Conservation (phyloP, 2,888 invertebrate genomes). For the Diaperis boleti region DNA sequence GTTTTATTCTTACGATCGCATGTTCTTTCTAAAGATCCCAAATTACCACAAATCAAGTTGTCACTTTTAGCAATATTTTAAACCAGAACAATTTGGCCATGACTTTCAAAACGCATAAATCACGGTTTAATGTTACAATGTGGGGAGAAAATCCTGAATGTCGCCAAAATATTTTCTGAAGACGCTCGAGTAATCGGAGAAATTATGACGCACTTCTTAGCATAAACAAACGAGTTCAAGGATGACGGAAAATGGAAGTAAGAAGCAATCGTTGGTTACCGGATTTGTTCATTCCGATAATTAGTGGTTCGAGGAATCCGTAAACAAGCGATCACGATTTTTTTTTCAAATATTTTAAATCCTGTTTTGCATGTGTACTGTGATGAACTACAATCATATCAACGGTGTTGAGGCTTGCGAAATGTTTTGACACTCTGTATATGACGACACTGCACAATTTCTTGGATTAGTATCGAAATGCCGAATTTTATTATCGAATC, state of each 20-base stretch:
- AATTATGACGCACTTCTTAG: background rate
- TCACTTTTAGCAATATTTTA: background rate
- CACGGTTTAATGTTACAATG: constrained; percentile 1
- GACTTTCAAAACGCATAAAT: constrained; percentile 7
- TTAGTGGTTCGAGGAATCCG: background rate
- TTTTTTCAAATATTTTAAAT: background rate
- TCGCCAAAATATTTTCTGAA: background rate
- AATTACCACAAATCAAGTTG: background rate
- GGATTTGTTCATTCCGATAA: background rate
- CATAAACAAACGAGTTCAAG: constrained; percentile 18
- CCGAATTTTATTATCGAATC: constrained; percentile 1
- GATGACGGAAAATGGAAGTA: constrained; percentile 4
- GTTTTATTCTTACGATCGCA: too few species aligned
- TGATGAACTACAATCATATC: too few species aligned
- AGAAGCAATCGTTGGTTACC: background rate
- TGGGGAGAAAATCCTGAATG: background rate
- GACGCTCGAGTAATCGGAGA: constrained; percentile 1
- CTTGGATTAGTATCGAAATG: background rate
- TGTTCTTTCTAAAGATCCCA: background rate
- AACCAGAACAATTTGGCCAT: background rate
- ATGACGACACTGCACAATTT: background rate
- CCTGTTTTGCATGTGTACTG: background rate
- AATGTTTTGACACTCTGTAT: constrained; percentile 11
- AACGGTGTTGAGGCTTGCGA: background rate
- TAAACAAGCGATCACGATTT: background rate